These are phyloP conservation scores for Zaprionus lineosus DNA, from an alignment of 2,888 invertebrate genomes.

Conservation along the genomic window DNA sequence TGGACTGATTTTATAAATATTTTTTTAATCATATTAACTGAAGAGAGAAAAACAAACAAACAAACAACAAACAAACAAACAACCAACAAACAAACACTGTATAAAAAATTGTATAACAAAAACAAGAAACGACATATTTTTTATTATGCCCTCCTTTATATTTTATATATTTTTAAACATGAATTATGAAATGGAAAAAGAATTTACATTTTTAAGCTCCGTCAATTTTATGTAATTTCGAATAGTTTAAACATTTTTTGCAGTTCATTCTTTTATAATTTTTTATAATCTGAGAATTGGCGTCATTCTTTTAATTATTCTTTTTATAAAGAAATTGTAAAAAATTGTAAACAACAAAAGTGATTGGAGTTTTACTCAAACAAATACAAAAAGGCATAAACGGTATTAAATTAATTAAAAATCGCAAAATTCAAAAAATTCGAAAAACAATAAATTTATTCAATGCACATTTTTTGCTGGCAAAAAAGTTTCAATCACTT, in stretches of 20 bases:
- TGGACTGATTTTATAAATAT: conserved; percentile 80
- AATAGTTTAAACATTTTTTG: conserved; percentile 8
- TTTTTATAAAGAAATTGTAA: conserved; percentile 39
- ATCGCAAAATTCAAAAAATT: conserved; percentile 11
- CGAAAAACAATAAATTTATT: conserved; percentile 9
- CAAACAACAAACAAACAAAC: conserved; percentile 28
- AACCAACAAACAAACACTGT: conserved; percentile 30
- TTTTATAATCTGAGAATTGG: conserved; percentile 34
- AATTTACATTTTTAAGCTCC: conserved; percentile 36
- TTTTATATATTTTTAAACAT: conserved; percentile 24
- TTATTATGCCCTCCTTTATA: conserved; percentile 57
- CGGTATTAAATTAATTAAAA: conserved; percentile 55
- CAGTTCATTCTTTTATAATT: conserved; percentile 21
- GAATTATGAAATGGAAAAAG: conserved; percentile 17
- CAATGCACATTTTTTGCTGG: conserved; percentile 32
- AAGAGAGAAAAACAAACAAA: conserved; percentile 34
- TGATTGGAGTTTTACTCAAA: conserved; percentile 77
- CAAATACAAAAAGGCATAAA: conserved; percentile 45
- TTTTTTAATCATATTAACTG: conserved; percentile 66
- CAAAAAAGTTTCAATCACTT: conserved; percentile 60
- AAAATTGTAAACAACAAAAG: conserved; percentile 50
- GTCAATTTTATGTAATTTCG: conserved; percentile 28
- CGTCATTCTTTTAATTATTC: conserved; percentile 41
- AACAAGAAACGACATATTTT: conserved; percentile 45
- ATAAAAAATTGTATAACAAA: no score